phyloP scores from a whole-genome alignment of 2,888 invertebrate species.

The Elmis aenea region DNA sequence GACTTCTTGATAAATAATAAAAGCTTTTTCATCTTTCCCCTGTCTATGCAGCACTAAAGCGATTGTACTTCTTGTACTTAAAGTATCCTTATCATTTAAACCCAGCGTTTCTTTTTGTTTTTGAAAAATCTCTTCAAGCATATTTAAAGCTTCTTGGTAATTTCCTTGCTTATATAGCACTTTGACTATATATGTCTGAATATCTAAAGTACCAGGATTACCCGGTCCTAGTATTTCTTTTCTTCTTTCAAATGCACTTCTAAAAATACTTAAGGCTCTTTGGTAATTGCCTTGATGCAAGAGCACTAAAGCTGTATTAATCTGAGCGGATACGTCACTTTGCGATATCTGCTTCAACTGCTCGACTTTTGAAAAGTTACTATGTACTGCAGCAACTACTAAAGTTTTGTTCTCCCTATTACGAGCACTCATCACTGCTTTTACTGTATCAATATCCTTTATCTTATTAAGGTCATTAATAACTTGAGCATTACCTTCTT shows the following conservation, averaged over 20 bases:
- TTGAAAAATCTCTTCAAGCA: conserved; percentile 8
- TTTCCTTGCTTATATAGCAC: conserved; percentile 6
- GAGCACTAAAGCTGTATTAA: too few species aligned
- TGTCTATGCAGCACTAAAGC: conserved; percentile 16
- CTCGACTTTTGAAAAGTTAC: too few species aligned
- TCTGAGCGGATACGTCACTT: too few species aligned
- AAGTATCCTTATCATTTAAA: conserved; percentile 14
- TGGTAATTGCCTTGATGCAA: too few species aligned
- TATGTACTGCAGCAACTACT: too few species aligned
- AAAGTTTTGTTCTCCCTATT: too few species aligned
- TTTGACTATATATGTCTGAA: conserved; percentile 8
- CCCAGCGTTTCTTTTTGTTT: conserved; percentile 11
- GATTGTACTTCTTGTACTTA: conserved; percentile 16
- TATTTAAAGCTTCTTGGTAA: conserved; percentile 12
- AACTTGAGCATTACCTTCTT: too few species aligned
- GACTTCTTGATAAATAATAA: conserved; percentile 15
- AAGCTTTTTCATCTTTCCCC: conserved; percentile 19
- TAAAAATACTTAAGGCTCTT: too few species aligned
- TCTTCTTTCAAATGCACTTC: conserved; percentile 12
- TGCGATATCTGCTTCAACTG: too few species aligned
- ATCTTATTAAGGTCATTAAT: too few species aligned
- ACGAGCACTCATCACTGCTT: too few species aligned
- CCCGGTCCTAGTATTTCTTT: conserved; percentile 15
- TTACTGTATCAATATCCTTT: too few species aligned
- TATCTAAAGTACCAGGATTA: conserved; percentile 14